A percentile compares a stretch with the other conserved stretches of the same genome.
Evolutionary conservation across 2,888 invertebrate genomes (phyloP).

Genomic region (Tiliacea aurago): DNA sequence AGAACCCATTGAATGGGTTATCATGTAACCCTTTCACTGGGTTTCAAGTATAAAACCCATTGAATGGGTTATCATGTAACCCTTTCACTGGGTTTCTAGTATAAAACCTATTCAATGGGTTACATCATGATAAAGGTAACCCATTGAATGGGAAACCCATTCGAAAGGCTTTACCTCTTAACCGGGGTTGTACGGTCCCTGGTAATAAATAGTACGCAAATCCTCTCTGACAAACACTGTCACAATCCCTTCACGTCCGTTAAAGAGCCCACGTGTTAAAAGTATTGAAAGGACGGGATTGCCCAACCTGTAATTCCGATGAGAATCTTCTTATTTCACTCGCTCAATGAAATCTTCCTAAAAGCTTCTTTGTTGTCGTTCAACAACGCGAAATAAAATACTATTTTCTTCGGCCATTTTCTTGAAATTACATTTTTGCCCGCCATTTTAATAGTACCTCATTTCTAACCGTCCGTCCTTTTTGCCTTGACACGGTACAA

Average conservation of each 20-base stretch:
- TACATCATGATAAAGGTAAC: too few species aligned
- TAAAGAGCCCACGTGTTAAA: constrained; percentile 78
- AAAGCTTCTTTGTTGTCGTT: constrained; percentile 79
- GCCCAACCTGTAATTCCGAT: constrained; percentile 77
- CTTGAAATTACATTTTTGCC: constrained; percentile 75
- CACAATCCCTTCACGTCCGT: constrained; percentile 77
- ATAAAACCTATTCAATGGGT: too few species aligned
- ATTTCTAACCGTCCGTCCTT: constrained; percentile 64
- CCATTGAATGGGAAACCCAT: too few species aligned
- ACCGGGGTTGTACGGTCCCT: too few species aligned
- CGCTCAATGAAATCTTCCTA: constrained; percentile 77
- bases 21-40: too few species aligned
- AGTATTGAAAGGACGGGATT: constrained; percentile 77
- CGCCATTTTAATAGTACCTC: constrained; percentile 71
- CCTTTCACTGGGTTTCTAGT: too few species aligned
- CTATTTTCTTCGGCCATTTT: constrained; percentile 71
- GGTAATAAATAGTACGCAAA: constrained; percentile 79
- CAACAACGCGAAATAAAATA: constrained; percentile 73
- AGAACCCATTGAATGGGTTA: too few species aligned
- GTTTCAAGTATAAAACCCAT: too few species aligned
- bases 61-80: too few species aligned
- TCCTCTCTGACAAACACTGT: constrained; percentile 75
- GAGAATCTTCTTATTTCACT: constrained; percentile 77
- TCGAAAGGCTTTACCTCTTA: too few species aligned
- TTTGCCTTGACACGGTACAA: constrained; percentile 63